phyloP scores from a whole-genome alignment of 1,140 invertebrate genomes.

The Heliconius himera region DNA sequence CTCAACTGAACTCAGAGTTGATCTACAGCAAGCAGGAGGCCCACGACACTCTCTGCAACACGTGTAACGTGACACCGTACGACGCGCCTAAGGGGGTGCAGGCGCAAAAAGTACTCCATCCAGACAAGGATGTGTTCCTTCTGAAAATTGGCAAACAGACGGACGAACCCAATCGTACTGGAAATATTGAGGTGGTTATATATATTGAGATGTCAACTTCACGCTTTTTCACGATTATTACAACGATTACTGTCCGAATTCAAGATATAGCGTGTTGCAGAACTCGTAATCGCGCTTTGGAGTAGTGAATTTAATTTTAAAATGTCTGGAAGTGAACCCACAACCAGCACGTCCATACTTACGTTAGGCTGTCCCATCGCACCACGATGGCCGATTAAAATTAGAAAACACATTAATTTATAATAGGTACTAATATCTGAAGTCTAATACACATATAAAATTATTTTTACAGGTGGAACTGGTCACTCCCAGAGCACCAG shows the following conservation, averaged over 20 bases:
- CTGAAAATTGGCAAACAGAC: slow-evolving; percentile 75
- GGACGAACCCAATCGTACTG: slow-evolving; percentile 72
- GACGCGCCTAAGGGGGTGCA: slow-evolving; percentile 69
- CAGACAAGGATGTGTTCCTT: slow-evolving; percentile 73
- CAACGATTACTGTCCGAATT: too few species aligned
- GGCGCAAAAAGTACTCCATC: slow-evolving; percentile 71
- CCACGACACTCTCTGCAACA: slow-evolving; percentile 56
- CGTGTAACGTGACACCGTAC: slow-evolving; percentile 67
- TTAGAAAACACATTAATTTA: too few species aligned
- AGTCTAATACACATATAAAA: too few species aligned
- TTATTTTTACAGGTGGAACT: slow-evolving; percentile 57
- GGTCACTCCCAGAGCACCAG: slow-evolving; percentile 68
- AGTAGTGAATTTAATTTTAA: too few species aligned
- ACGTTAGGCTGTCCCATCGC: too few species aligned
- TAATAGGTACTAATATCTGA: too few species aligned
- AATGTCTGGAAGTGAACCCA: too few species aligned
- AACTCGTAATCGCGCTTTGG: too few species aligned
- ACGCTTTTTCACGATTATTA: too few species aligned
- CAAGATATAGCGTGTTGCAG: too few species aligned
- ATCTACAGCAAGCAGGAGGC: slow-evolving; percentile 59
- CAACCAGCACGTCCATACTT: too few species aligned
- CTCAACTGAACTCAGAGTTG: slow-evolving; percentile 63
- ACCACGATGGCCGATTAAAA: too few species aligned
- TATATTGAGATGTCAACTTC: not conserved
- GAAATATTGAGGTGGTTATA: slow-evolving; percentile 62